Evolutionary conservation across 2,888 invertebrate species (phyloP).

Genomic region (Nezara viridula): DNA sequence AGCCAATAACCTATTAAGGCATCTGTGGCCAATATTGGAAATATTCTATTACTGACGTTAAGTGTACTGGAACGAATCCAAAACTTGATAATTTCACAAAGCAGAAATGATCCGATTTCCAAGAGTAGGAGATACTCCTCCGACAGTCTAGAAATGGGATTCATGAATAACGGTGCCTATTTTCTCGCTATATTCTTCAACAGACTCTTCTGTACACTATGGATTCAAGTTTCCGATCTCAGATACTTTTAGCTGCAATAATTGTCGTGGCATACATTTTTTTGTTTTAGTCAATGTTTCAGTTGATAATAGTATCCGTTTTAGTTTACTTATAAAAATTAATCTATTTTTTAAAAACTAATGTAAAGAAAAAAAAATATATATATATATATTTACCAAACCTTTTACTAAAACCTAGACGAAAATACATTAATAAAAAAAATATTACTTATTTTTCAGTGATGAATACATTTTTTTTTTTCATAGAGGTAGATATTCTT

Average conservation of each 20-base stretch:
- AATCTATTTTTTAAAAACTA: no score
- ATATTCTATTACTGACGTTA: not conserved
- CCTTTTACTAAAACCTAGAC: no score
- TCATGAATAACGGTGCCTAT: not conserved
- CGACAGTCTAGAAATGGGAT: not conserved
- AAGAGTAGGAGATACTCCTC: not conserved
- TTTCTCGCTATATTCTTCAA: not conserved
- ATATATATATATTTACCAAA: no score
- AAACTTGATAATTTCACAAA: constrained; percentile 18
- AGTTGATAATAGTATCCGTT: no score
- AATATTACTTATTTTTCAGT: no score
- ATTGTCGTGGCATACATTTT: not conserved
- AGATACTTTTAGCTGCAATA: not conserved
- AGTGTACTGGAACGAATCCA: constrained; percentile 15
- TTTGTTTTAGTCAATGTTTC: no score
- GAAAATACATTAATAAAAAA: no score
- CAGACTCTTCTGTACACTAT: not conserved
- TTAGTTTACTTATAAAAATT: no score
- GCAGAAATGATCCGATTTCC: constrained; percentile 6
- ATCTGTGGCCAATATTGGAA: not conserved
- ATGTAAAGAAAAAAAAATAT: no score
- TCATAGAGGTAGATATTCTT: no score
- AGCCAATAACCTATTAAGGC: not conserved
- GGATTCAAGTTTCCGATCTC: not conserved
- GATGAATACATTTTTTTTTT: no score